These are phyloP conservation scores for Agriopis leucophaearia DNA, from an alignment of 2,888 invertebrate species.

Conservation along the genomic window DNA sequence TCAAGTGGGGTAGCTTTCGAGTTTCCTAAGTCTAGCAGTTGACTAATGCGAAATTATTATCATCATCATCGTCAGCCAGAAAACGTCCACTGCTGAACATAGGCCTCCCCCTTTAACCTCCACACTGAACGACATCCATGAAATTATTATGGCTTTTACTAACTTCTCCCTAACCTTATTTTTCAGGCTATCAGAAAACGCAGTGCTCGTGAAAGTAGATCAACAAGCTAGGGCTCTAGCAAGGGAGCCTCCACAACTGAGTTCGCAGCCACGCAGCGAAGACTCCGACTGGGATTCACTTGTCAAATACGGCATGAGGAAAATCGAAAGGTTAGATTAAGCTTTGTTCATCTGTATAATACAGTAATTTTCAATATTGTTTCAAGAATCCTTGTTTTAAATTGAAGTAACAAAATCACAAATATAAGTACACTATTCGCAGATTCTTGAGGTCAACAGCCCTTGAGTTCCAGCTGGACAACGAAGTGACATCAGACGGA, in stretches of 20 bases:
- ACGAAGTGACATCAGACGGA: constrained; percentile 91
- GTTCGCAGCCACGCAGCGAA: constrained; percentile 89
- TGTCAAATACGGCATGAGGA: constrained; percentile 91
- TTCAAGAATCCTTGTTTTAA: no score
- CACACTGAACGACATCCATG: not conserved
- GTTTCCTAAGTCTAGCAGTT: no score
- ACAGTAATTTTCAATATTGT: no score
- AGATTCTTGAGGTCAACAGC: constrained; percentile 93
- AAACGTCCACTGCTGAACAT: no score
- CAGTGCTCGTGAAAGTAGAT: constrained; percentile 89
- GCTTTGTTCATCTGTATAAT: not conserved
- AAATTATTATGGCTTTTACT: not conserved
- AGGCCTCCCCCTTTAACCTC: no score
- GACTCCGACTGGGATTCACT: constrained; percentile 94
- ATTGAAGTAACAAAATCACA: no score
- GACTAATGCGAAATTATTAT: not conserved
- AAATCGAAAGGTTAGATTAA: constrained; percentile 87
- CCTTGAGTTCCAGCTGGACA: constrained; percentile 90
- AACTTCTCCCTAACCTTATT: not conserved
- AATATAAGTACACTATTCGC: not conserved
- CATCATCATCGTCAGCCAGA: no score
- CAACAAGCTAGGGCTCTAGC: constrained; percentile 89
- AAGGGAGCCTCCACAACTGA: constrained; percentile 91
- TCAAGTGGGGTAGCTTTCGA: no score
- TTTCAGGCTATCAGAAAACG: constrained; percentile 89